Conservation (phyloP, 2,888 invertebrate species). For the Scaptodrosophila latifasciaeformis region DNA sequence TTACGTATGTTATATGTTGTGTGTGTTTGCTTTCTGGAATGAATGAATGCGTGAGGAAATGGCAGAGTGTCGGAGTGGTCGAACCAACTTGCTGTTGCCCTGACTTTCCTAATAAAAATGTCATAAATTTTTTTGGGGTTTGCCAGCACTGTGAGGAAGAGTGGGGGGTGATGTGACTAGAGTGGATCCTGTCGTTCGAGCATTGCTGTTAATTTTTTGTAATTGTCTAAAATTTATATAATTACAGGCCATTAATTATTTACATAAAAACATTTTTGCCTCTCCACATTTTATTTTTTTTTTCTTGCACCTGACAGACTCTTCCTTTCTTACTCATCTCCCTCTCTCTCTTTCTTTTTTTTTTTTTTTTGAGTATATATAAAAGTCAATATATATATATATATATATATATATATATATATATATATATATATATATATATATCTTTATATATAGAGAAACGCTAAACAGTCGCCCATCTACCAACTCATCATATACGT, state of each 20-base stretch:
- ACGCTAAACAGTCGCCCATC: neutral
- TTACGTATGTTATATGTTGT: slow-evolving; percentile 10
- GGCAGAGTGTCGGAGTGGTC: no score
- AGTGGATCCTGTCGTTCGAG: slow-evolving; percentile 8
- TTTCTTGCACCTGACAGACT: slow-evolving; percentile 26
- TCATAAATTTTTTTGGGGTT: slow-evolving; percentile 52
- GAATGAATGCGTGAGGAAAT: no score
- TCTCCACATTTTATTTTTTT: slow-evolving; percentile 14
- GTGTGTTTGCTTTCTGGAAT: neutral
- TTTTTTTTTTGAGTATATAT: no score
- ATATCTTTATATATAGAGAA: no score
- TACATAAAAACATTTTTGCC: slow-evolving; percentile 55
- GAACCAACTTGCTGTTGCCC: slow-evolving; percentile 19
- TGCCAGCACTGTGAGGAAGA: slow-evolving; percentile 11
- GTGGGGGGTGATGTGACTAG: no score
- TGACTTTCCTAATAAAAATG: slow-evolving; percentile 60
- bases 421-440: slow-evolving; percentile 8
- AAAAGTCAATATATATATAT: slow-evolving; percentile 5
- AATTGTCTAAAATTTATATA: slow-evolving; percentile 72
- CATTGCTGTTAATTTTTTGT: slow-evolving; percentile 64
- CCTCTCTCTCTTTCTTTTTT: no score
- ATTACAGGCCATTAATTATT: slow-evolving; percentile 72
- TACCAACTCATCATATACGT: neutral
- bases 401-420: slow-evolving; percentile 4
- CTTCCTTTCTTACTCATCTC: no score